Evolutionary conservation across 1,140 invertebrate genomes (phyloP).

Genomic region (Drosophila athabasca): DNA sequence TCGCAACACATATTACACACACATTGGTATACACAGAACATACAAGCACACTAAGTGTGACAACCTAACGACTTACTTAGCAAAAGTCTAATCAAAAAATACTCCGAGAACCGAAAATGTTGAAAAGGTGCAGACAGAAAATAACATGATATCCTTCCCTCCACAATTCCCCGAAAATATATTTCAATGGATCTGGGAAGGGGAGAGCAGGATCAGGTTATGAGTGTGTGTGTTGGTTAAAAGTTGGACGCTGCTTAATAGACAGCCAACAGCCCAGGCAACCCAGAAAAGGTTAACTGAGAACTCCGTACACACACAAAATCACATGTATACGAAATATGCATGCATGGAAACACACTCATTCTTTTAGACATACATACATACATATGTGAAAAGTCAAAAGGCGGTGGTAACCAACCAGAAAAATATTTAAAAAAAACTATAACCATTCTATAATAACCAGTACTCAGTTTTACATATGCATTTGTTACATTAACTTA

Average conservation of each 20-base stretch:
- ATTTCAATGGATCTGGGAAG: not conserved
- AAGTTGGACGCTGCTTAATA: constrained; percentile 44
- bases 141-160: constrained; percentile 41
- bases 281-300: constrained; percentile 54
- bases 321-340: not conserved
- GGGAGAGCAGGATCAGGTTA: not conserved
- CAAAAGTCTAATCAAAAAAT: constrained; percentile 43
- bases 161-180: not conserved
- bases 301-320: constrained; percentile 7
- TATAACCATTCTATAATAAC: too few relatives aligned
- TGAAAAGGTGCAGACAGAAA: constrained; percentile 49
- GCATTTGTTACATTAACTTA: too few relatives aligned
- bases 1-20: too few relatives aligned
- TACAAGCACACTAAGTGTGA: constrained; percentile 65
- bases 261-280: constrained; percentile 59
- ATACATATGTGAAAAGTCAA: too few relatives aligned
- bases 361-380: too few relatives aligned
- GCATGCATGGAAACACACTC: too few relatives aligned
- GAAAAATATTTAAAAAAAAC: too few relatives aligned
- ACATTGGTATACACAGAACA: too few relatives aligned
- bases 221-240: not conserved
- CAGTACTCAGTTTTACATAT: too few relatives aligned
- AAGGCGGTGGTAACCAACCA: too few relatives aligned
- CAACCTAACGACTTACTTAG: constrained; percentile 79
- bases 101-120: constrained; percentile 1